phyloP scores from a whole-genome alignment of 2,888 invertebrate genomes.

The Cybosia mesomella region DNA sequence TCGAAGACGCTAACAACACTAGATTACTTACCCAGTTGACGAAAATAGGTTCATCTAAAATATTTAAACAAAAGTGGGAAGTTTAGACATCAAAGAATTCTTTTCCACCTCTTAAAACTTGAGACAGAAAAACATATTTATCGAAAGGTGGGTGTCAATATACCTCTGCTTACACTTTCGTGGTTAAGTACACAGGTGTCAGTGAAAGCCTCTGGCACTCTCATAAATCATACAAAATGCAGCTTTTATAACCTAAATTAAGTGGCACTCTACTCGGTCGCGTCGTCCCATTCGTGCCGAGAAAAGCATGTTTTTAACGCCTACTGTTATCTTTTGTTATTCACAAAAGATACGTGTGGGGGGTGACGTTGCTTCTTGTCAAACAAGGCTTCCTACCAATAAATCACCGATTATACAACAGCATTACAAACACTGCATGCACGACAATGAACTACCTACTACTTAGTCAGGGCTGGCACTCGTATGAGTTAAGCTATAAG shows the following conservation, averaged over 20 bases:
- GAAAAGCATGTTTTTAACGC: background rate
- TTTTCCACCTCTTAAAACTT: no score
- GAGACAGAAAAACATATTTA: no score
- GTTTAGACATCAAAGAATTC: no score
- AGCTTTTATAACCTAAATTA: background rate
- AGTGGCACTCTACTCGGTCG: background rate
- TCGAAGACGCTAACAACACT: no score
- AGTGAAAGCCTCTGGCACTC: background rate
- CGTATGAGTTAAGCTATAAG: no score
- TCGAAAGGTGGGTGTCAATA: background rate
- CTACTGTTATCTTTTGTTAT: background rate
- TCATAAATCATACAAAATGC: background rate
- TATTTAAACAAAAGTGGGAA: no score
- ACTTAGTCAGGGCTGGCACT: constrained; percentile 11
- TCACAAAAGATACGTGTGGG: background rate
- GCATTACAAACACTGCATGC: constrained; percentile 26
- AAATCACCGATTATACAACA: constrained; percentile 25
- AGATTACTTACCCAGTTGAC: no score
- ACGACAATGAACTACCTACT: constrained; percentile 41
- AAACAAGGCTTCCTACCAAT: constrained; percentile 15
- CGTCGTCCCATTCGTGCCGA: background rate
- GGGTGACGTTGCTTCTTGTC: background rate
- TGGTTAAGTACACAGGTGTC: background rate
- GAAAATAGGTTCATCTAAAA: no score
- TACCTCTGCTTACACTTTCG: background rate